These are phyloP conservation scores for Caenorhabditis briggsae DNA, from an alignment of 1,140 invertebrate genomes.

Conservation along the genomic window DNA sequence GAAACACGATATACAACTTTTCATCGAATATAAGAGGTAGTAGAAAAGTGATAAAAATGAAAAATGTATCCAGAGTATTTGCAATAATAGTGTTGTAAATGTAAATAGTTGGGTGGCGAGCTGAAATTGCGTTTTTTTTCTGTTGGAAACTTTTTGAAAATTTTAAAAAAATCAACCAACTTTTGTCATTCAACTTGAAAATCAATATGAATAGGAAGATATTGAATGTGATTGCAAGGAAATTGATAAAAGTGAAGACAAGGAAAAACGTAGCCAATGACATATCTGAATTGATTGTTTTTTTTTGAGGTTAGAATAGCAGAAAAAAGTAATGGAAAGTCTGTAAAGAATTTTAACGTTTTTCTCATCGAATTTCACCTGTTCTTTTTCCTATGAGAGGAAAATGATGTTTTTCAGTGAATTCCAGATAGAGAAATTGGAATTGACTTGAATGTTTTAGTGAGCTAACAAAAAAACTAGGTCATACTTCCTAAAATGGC, in stretches of 20 bases:
- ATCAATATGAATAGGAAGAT: neutral
- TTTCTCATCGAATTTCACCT: too few species aligned
- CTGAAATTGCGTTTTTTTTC: neutral
- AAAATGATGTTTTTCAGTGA: too few species aligned
- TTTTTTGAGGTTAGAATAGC: neutral
- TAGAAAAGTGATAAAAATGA: neutral
- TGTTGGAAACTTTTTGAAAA: neutral
- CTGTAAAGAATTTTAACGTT: neutral
- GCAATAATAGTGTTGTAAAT: constrained; percentile 2
- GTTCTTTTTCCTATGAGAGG: too few species aligned
- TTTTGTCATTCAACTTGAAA: neutral
- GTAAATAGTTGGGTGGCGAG: neutral
- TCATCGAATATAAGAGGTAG: neutral
- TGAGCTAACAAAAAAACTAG: too few species aligned
- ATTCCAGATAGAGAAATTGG: too few species aligned
- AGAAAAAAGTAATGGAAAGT: constrained; percentile 21
- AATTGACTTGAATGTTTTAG: too few species aligned
- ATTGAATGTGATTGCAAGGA: neutral
- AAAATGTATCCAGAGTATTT: neutral
- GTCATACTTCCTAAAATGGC: too few species aligned
- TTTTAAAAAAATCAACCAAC: neutral
- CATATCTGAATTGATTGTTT: neutral
- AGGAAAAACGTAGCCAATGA: neutral
- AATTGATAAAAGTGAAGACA: neutral
- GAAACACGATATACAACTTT: neutral